These are phyloP conservation scores for Tachuris rubrigastra DNA, from an alignment of 2,113 vertebrate genomes.

Conservation along the genomic window DNA sequence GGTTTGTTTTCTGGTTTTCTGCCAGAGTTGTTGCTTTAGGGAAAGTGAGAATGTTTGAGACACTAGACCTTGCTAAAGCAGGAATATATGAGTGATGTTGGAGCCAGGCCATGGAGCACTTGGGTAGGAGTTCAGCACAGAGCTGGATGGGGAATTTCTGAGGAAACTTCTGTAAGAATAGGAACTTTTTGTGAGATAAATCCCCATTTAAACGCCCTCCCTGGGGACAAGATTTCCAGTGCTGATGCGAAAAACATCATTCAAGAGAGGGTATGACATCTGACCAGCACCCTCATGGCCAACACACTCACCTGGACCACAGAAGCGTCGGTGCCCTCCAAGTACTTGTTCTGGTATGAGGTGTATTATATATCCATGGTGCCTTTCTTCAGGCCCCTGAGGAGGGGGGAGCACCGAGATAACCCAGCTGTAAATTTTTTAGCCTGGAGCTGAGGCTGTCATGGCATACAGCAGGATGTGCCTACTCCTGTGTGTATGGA, in stretches of 20 bases:
- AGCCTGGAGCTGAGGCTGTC: not conserved
- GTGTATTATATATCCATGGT: fast-evolving
- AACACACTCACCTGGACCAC: not conserved
- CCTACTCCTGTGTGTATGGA: not conserved
- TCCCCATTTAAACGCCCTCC: not conserved
- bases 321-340: not conserved
- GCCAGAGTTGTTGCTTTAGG: not conserved
- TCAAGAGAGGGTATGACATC: not conserved
- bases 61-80: not conserved
- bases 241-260: not conserved
- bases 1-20: not conserved
- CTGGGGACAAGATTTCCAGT: not conserved
- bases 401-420: not conserved
- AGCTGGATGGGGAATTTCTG: not conserved
- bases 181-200: not conserved
- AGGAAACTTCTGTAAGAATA: not conserved
- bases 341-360: not conserved
- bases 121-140: not conserved
- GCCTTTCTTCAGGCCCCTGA: not conserved
- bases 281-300: not conserved
- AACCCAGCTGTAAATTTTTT: not conserved
- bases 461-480: not conserved
- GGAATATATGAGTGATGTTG: not conserved
- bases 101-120: not conserved
- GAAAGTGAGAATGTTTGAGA: not conserved